Conservation (phyloP, 2,888 invertebrate genomes). For the Beris chalybata region DNA sequence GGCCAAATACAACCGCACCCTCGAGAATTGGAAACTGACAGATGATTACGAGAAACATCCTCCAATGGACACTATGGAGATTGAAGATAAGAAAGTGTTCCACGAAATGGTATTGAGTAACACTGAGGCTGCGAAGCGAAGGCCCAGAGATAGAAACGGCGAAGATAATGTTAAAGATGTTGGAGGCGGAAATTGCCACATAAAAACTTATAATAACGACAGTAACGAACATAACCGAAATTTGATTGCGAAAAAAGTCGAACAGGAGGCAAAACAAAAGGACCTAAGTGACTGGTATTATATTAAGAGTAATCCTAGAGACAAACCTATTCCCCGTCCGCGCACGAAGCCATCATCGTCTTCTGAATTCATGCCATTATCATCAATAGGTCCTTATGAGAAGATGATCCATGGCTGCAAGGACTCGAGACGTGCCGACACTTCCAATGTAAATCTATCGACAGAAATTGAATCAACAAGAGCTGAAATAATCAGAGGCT, state of each 20-base stretch:
- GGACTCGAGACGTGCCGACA: constrained; percentile 18
- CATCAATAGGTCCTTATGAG: constrained; percentile 8
- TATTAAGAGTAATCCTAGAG: constrained; percentile 40
- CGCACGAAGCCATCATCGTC: background rate
- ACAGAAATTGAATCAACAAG: constrained; percentile 19
- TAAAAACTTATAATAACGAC: constrained; percentile 6
- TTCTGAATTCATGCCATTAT: constrained; percentile 7
- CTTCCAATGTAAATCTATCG: constrained; percentile 10
- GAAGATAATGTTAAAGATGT: constrained; percentile 11
- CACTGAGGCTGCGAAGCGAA: background rate
- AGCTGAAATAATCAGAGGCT: constrained; percentile 6
- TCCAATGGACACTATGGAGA: constrained; percentile 1
- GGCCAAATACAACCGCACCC: constrained; percentile 44
- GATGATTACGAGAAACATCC: constrained; percentile 11
- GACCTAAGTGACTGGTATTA: constrained; percentile 47
- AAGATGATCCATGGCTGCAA: no score
- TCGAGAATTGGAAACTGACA: constrained; percentile 43
- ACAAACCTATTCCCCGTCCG: constrained; percentile 18
- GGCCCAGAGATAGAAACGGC: background rate
- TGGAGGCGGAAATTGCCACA: constrained; percentile 4
- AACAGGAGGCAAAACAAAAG: constrained; percentile 43
- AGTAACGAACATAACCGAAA: background rate
- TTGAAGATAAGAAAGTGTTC: constrained; percentile 15
- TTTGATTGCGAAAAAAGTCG: constrained; percentile 28
- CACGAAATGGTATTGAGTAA: background rate